Percentiles rank a stretch among this genome's conserved stretches.
Evolutionary conservation across 2,113 vertebrate genomes (phyloP).

Genomic region (Petroica traversi): DNA sequence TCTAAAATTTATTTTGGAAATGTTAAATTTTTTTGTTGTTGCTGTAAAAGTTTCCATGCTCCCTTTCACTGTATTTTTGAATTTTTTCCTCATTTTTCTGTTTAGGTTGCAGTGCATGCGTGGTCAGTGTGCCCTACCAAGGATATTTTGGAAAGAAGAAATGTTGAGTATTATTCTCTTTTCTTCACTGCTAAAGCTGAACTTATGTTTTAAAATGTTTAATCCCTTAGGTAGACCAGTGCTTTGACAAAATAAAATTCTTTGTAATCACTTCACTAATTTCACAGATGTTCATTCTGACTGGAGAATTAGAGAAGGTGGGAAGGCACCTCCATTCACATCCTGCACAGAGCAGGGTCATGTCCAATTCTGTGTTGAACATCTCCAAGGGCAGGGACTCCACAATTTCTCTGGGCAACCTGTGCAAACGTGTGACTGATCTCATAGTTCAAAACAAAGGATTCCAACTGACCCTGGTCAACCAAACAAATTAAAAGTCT

Average conservation of each 20-base stretch:
- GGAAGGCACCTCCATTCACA: neutral
- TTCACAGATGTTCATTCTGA: neutral
- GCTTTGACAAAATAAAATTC: neutral
- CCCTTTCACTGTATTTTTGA: neutral
- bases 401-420: neutral
- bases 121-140: neutral
- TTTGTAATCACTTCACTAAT: neutral
- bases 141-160: neutral
- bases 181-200: neutral
- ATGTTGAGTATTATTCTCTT: neutral
- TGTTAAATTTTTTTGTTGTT: neutral
- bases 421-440: neutral
- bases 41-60: neutral
- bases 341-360: neutral
- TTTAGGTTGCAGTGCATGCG: neutral
- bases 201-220: neutral
- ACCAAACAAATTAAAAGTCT: neutral
- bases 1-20: neutral
- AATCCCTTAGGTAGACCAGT: neutral
- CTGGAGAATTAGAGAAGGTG: neutral
- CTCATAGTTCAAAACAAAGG: neutral
- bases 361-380: neutral
- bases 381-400: neutral
- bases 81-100: neutral
- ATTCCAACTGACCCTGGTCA: neutral